Evolutionary conservation across 2,113 vertebrate species (phyloP), one percentile per base, ranked within the genome.

Genomic region (Phyllopteryx taeniolatus): DNA sequence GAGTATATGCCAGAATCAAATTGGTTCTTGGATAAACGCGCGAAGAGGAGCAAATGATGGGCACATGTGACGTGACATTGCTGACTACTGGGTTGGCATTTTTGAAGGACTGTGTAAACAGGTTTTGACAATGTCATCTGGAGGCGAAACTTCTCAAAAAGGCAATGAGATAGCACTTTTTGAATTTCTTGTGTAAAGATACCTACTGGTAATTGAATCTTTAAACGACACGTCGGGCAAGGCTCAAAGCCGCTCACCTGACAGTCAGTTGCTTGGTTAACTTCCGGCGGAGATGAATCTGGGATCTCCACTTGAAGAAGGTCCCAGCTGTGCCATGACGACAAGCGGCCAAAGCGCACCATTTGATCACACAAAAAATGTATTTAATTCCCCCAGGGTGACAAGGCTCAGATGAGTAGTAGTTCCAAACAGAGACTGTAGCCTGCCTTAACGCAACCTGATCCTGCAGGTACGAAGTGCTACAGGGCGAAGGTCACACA

Each of bases 321-420:
- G 79, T 94, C 92, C 92, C 91, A 94, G 86, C 94, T 94, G 75
- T 62, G 88, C 91, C 92, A 93, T 19, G 91, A 91, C 1, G 91
- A 47, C 6, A 94, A 83, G 7, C 73, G 88, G 22, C 85, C 75
- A 33, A 93, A 92, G 61, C 85, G 90, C 39, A 91, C 87, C 91
- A 91, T 92, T 79, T 74, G 74, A n/a, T 54, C 22, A 19, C 9
- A 1, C 10, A 42, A 31, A 3, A 13, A 31, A 72, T 12, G 73
- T 64, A 64, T 42, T n/a, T 0, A 27, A 66, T 66, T 66, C 44
- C 14, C 22, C 8, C 43, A 15, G 35, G 22, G 11, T 27, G 8
- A 66, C n/a, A 46, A 19, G 7, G n/a, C 44, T 47, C n/a, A 44
- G 6, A 44, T 27, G 5, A 15, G 7, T 46, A 66, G 64, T 31